phyloP scores from a whole-genome alignment of 1,140 invertebrate species.

The Epicauta chinensis region DNA sequence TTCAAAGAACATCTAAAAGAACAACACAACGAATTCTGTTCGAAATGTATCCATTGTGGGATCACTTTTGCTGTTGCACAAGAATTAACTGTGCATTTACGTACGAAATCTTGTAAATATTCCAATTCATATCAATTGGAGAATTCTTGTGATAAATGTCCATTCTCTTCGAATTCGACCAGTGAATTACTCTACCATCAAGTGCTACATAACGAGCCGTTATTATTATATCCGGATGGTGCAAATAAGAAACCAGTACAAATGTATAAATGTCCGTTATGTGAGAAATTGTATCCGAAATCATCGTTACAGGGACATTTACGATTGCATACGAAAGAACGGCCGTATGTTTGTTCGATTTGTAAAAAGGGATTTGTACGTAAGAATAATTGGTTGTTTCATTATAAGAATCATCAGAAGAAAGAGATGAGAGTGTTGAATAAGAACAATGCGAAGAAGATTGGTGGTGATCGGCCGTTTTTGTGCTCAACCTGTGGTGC shows the following conservation, averaged over 20 bases:
- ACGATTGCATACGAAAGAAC: constrained; percentile 68
- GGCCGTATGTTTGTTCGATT: constrained; percentile 58
- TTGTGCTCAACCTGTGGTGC: constrained; percentile 56
- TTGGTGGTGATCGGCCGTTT: constrained; percentile 32
- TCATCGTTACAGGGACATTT: constrained; percentile 62
- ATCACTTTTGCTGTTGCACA: constrained; percentile 60
- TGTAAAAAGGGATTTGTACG: constrained; percentile 61
- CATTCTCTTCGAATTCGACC: constrained; percentile 43
- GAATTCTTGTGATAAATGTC: constrained; percentile 42
- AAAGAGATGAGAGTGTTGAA: constrained; percentile 7
- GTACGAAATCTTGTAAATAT: constrained; percentile 49
- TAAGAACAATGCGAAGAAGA: constrained; percentile 15
- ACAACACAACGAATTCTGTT: constrained; percentile 53
- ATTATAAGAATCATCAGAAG: constrained; percentile 46
- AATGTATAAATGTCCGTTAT: constrained; percentile 59
- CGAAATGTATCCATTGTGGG: constrained; percentile 62
- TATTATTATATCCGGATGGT: constrained; percentile 35
- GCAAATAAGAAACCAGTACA: constrained; percentile 37
- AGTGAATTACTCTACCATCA: constrained; percentile 62
- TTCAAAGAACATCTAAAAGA: constrained; percentile 60
- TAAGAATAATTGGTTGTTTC: constrained; percentile 52
- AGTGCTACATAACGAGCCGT: constrained; percentile 50
- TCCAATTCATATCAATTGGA: constrained; percentile 19
- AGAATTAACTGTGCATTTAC: constrained; percentile 62
- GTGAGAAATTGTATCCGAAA: constrained; percentile 64